These are phyloP conservation scores for Stenolophus ochropezus DNA, from an alignment of 2,888 invertebrate species.

Conservation along the genomic window DNA sequence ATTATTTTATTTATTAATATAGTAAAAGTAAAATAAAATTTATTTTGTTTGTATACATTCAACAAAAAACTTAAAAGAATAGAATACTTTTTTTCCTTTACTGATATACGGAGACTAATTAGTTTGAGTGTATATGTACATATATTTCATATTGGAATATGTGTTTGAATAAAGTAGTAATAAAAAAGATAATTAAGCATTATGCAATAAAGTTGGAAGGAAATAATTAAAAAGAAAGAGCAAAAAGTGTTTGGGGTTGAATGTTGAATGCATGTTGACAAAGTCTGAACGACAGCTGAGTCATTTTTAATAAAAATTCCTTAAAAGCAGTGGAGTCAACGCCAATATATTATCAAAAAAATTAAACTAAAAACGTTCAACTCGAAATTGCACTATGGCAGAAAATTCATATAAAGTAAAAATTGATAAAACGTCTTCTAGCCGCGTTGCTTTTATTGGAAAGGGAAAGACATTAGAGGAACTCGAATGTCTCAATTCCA, in stretches of 20 bases:
- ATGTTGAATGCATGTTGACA: slow-evolving; percentile 21
- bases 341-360: slow-evolving; percentile 39
- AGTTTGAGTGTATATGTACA: no score
- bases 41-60: no score
- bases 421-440: slow-evolving; percentile 47
- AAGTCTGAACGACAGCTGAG: slow-evolving; percentile 19
- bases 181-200: no score
- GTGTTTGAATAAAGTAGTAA: no score
- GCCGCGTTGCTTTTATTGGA: slow-evolving; percentile 50
- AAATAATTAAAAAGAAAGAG: background rate
- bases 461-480: slow-evolving; percentile 42
- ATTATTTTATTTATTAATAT: no score
- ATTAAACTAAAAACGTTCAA: slow-evolving; percentile 40
- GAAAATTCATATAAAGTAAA: slow-evolving; percentile 50
- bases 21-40: no score
- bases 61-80: no score
- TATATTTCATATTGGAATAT: no score
- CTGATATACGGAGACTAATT: no score
- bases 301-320: slow-evolving; percentile 44
- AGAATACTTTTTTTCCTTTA: no score
- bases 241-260: background rate
- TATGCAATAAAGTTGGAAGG: no score
- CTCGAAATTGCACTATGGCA: slow-evolving; percentile 24
- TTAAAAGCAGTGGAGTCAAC: slow-evolving; percentile 6
- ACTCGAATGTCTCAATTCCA: slow-evolving; percentile 55